Percentiles rank a stretch among this genome's conserved stretches.
These are phyloP conservation scores for Campoletis raptor DNA, from an alignment of 2,888 invertebrate genomes.

Conservation along the genomic window DNA sequence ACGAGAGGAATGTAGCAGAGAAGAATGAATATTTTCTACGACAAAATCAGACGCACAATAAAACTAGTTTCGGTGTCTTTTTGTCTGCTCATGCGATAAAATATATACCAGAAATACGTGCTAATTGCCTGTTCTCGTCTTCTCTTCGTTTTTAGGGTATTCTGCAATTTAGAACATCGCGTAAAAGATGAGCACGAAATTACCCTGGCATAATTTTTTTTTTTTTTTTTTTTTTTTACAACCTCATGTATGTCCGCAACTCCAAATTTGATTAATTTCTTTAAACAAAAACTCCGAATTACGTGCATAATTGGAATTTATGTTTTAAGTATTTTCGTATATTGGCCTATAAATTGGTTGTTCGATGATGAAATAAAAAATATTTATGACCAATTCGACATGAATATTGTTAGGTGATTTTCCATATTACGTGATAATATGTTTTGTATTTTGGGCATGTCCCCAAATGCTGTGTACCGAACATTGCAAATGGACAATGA, in stretches of 20 bases:
- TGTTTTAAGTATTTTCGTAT: background rate
- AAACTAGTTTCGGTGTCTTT: background rate
- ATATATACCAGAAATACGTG: slow-evolving; percentile 6
- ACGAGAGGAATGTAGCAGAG: background rate
- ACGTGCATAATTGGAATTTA: background rate
- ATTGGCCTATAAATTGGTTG: background rate
- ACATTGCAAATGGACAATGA: slow-evolving; percentile 15
- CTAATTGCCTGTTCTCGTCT: slow-evolving; percentile 16
- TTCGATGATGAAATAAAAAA: background rate
- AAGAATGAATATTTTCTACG: slow-evolving; percentile 9
- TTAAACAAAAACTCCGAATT: background rate
- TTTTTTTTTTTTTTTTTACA: too few species aligned
- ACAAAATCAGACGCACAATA: background rate
- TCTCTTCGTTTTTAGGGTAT: background rate
- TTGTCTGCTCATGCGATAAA: slow-evolving; percentile 10
- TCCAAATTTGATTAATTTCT: background rate
- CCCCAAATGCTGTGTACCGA: background rate
- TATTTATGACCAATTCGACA: background rate
- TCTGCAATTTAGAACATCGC: background rate
- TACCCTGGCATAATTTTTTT: too few species aligned
- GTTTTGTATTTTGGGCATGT: background rate
- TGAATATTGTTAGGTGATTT: background rate
- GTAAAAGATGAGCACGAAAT: too few species aligned
- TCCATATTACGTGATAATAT: background rate
- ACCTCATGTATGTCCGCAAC: too few species aligned